phyloP scores from a whole-genome alignment of 1,140 invertebrate genomes.

The Leptopilina clavipes region DNA sequence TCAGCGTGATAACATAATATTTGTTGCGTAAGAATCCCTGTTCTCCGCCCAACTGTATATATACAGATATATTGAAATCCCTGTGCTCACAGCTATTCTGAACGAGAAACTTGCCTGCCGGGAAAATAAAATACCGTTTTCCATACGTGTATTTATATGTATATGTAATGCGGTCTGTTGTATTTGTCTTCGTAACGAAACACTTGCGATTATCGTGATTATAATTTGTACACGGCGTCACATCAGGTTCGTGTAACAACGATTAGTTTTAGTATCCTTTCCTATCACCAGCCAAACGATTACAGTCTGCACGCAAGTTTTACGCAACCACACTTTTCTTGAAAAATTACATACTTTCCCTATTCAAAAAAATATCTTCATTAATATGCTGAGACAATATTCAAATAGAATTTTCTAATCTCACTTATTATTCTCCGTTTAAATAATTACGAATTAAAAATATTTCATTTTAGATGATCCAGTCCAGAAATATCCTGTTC shows the following conservation, averaged over 20 bases:
- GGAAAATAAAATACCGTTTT: conserved; percentile 51
- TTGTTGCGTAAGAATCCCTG: conserved; percentile 53
- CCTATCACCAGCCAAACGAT: conserved; percentile 28
- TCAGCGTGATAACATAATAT: conserved; percentile 58
- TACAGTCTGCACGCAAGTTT: conserved; percentile 22
- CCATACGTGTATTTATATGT: conserved; percentile 37
- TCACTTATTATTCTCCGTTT: too few species aligned
- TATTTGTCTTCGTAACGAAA: conserved; percentile 54
- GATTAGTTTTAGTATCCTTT: conserved; percentile 43
- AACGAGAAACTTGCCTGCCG: conserved; percentile 36
- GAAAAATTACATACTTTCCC: not conserved
- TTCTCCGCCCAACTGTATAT: conserved; percentile 38
- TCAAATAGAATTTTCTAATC: too few species aligned
- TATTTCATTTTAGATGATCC: too few species aligned
- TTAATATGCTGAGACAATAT: not conserved
- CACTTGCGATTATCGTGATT: conserved; percentile 55
- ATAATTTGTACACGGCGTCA: conserved; percentile 48
- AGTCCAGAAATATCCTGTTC: too few species aligned
- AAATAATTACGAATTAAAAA: too few species aligned
- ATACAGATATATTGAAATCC: conserved; percentile 47
- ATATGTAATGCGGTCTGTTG: conserved; percentile 44
- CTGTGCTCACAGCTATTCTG: conserved; percentile 36
- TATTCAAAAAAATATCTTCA: not conserved
- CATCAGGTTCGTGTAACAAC: conserved; percentile 44
- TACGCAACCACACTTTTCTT: not conserved